Conservation (phyloP, 2,113 vertebrate species). For the Marmota monax region DNA sequence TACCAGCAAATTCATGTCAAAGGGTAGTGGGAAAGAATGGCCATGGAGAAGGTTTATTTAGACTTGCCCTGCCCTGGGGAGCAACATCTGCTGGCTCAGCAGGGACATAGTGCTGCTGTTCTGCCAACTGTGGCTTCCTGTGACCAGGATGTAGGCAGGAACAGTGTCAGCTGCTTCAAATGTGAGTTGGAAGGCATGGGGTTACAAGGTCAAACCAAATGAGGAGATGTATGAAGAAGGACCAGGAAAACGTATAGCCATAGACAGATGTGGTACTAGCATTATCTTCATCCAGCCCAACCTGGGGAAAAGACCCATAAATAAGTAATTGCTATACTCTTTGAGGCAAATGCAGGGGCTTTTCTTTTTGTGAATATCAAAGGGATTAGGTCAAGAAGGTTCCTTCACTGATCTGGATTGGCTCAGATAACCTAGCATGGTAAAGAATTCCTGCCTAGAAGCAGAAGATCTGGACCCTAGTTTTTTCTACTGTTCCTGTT, state of each 20-base stretch:
- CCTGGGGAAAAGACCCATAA: neutral
- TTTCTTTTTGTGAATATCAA: neutral
- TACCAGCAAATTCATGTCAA: neutral
- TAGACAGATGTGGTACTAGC: neutral
- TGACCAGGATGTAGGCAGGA: neutral
- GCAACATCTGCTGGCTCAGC: neutral
- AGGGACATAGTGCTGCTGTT: neutral
- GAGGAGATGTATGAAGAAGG: neutral
- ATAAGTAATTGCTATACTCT: neutral
- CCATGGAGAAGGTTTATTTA: neutral
- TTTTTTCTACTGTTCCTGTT: neutral
- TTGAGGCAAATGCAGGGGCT: neutral
- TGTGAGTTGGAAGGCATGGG: conserved; percentile 40
- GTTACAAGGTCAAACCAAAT: conserved; percentile 19
- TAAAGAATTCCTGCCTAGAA: neutral
- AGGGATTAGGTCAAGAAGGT: neutral
- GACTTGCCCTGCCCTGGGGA: neutral
- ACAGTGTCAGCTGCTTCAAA: conserved; percentile 16
- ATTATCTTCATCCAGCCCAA: neutral
- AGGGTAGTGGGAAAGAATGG: neutral
- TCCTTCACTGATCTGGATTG: neutral
- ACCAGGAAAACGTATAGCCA: neutral
- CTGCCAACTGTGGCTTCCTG: conserved; percentile 21
- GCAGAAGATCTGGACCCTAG: neutral
- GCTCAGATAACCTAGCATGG: neutral